Percentiles rank a stretch among this genome's conserved stretches.
These are phyloP conservation scores for Pseudochaenichthys georgianus DNA, from an alignment of 2,797 vertebrate genomes.

Conservation along the genomic window DNA sequence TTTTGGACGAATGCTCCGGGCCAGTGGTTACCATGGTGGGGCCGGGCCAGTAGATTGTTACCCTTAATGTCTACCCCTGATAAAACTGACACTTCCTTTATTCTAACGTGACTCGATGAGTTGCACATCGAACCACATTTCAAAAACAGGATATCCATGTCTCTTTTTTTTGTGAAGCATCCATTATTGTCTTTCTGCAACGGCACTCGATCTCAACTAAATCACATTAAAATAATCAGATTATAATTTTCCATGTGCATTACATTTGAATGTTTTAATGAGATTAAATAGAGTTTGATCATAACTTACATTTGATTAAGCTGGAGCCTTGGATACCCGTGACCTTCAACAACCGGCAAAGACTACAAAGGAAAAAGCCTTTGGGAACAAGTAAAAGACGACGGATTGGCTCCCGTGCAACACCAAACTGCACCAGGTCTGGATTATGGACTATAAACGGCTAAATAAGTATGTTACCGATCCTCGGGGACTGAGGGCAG, in stretches of 20 bases:
- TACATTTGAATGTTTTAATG: neutral
- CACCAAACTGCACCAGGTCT: neutral
- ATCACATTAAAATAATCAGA: constrained; percentile 17
- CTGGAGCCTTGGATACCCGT: neutral
- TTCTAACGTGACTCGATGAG: neutral
- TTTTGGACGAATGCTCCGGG: no score
- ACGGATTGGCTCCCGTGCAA: constrained; percentile 8
- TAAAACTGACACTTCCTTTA: neutral
- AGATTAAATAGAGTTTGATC: neutral
- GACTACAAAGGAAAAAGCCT: neutral
- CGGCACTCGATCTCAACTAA: neutral
- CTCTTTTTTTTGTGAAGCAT: neutral
- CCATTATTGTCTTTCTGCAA: neutral
- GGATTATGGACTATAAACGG: constrained; percentile 24
- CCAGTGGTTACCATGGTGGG: no score
- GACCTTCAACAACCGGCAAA: neutral
- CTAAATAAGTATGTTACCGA: constrained; percentile 15
- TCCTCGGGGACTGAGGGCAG: constrained; percentile 42
- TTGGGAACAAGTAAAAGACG: neutral
- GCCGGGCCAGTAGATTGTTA: no score
- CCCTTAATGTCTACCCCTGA: no score
- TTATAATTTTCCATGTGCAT: neutral
- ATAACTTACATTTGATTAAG: neutral
- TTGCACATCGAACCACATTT: neutral
- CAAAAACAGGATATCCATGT: constrained; percentile 15